Evolutionary conservation across 2,797 vertebrate species (phyloP), one percentile per base, ranked within the genome.

Genomic region (Xenops minutus): DNA sequence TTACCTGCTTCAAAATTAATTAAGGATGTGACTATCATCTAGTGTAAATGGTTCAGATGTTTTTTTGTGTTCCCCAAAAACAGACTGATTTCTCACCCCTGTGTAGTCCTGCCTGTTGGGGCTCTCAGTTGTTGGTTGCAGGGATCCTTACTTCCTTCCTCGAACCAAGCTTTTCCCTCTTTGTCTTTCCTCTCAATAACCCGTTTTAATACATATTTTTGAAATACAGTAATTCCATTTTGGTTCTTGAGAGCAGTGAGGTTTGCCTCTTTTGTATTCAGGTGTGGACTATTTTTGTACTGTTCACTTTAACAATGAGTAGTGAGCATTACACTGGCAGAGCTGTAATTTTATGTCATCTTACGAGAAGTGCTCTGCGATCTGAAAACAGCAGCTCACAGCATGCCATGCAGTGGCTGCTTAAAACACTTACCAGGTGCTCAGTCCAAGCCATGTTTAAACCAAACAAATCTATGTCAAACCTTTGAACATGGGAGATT

Each of bases 341-440:
- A 76, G 67, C 36, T 66, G 63, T 69, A 76, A 55, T 92, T 89
- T 88, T 61, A 67, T 68, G 49, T 67, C 51, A 9, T 49, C n/a
- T 61, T 90, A 63, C 46, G 69, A 90, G 68, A 86, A 92, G 7
- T 10, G 56, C 63, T 63, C 71, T 55, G 43, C 22, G 49, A 74
- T 63, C 32, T 54, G 64, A 83, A 74, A 23, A 5, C 89, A 67
- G 66, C 34, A 71, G 46, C 48, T 85, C 46, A 54, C 69, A 83
- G 43, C 48, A 26, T 29, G 22, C 36, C 1, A 0, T 58, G 51
- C 36, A 77, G 30, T 8, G 14, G 21, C 52, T 91, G 58, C 58
- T 52, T 89, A 39, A 77, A 93, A 68, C 73, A 34, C 52, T 59
- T 69, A 46, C 15, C 55, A 34, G 36, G 67, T 61, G 56, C 55